A percentile compares a stretch with the other conserved stretches of the same genome.
Evolutionary conservation across 2,888 invertebrate species (phyloP).

Genomic region (Aphidius colemani): DNA sequence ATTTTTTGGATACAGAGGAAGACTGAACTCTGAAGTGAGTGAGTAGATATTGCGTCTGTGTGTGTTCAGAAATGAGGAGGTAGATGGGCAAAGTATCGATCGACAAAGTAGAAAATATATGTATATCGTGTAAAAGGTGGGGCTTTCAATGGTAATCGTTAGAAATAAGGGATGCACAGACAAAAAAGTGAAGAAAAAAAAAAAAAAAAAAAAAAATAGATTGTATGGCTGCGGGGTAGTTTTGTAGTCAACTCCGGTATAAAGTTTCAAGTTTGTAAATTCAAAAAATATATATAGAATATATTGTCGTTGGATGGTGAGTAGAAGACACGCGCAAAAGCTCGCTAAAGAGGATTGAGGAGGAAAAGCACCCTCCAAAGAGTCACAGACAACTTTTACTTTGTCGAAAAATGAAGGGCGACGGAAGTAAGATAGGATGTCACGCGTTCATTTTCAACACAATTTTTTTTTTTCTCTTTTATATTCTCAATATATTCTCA

Average conservation of each 20-base stretch:
- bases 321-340: slow-evolving; percentile 12
- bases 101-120: no score
- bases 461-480: slow-evolving; percentile 20
- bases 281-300: slow-evolving; percentile 21
- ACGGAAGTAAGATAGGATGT: slow-evolving; percentile 27
- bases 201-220: not conserved
- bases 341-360: slow-evolving; percentile 14
- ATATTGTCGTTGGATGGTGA: slow-evolving; percentile 9
- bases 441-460: slow-evolving; percentile 22
- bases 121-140: slow-evolving; percentile 47
- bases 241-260: no score
- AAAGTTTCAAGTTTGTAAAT: slow-evolving; percentile 2
- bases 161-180: slow-evolving; percentile 30
- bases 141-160: slow-evolving; percentile 30
- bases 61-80: not conserved
- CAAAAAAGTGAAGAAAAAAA: slow-evolving; percentile 18
- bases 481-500: not conserved
- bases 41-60: slow-evolving; percentile 19
- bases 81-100: slow-evolving; percentile 46
- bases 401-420: slow-evolving; percentile 10
- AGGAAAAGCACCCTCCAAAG: slow-evolving; percentile 21
- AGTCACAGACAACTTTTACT: slow-evolving; percentile 25
- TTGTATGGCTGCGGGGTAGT: slow-evolving; percentile 1
- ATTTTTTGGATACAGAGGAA: slow-evolving; percentile 26
- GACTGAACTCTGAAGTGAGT: slow-evolving; percentile 31